A percentile compares a stretch with the other conserved stretches of the same genome.
Conservation (phyloP, 35 echinoderm and acorn worm genomes). For the Hemicentrotus pulcherrimus region DNA sequence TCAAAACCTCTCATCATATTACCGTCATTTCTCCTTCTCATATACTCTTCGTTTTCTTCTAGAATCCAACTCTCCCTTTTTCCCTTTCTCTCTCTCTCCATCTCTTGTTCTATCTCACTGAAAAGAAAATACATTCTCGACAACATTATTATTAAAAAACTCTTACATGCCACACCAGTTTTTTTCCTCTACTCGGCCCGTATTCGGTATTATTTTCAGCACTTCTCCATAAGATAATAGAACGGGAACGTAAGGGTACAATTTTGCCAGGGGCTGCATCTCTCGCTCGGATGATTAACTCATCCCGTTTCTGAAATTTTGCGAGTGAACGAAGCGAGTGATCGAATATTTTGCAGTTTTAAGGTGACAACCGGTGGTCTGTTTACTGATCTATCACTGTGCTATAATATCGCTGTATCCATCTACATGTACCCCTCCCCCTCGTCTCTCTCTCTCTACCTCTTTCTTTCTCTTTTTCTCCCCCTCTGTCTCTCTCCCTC, state of each 20-base stretch:
- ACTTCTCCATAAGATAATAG: background rate
- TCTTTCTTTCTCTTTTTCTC: too few relatives aligned
- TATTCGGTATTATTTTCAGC: background rate
- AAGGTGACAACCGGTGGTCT: too few relatives aligned
- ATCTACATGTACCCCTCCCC: too few relatives aligned
- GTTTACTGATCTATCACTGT: too few relatives aligned
- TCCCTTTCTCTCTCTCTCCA: background rate
- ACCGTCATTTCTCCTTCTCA: background rate
- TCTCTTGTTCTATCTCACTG: too few relatives aligned
- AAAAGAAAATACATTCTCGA: background rate
- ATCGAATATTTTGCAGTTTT: too few relatives aligned
- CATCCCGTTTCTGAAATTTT: too few relatives aligned
- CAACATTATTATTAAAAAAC: background rate
- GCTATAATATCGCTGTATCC: too few relatives aligned
- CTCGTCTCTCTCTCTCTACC: too few relatives aligned
- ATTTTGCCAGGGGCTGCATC: background rate
- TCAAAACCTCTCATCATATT: conserved; percentile 38
- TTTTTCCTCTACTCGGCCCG: background rate
- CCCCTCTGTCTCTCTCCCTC: too few relatives aligned
- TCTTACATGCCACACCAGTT: background rate
- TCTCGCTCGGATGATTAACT: background rate
- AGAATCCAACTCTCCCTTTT: background rate
- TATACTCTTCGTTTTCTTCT: background rate
- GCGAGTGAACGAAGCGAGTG: too few relatives aligned
- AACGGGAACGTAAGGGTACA: too few relatives aligned